A percentile compares a stretch with the other conserved stretches of the same genome.
Evolutionary conservation across 2,113 vertebrate species (phyloP).

Genomic region (Cebidichthys violaceus): DNA sequence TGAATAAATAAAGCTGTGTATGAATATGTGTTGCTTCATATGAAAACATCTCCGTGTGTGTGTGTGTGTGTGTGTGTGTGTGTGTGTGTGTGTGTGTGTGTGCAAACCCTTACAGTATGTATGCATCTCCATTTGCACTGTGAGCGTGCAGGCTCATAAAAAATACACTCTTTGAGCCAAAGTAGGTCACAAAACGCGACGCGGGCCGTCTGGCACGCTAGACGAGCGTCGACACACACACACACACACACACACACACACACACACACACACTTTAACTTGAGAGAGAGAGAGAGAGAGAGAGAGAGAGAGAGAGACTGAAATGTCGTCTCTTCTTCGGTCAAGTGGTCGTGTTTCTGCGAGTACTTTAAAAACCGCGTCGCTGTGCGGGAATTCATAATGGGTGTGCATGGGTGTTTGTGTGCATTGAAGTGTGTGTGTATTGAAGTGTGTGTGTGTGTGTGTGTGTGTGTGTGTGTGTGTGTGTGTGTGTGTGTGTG

Average conservation of each 20-base stretch:
- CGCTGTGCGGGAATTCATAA: not conserved
- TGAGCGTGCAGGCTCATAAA: slow-evolving; percentile 52
- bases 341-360: not conserved
- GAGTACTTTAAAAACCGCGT: not conserved
- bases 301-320: not conserved
- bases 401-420: not conserved
- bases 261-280: slow-evolving; percentile 2
- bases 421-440: not conserved
- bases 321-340: not conserved
- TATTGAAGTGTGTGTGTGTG: not conserved
- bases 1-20: slow-evolving; percentile 21
- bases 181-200: slow-evolving; percentile 68
- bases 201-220: slow-evolving; percentile 52
- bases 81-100: not conserved
- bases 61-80: not conserved
- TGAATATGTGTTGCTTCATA: not conserved
- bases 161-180: slow-evolving; percentile 63
- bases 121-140: slow-evolving; percentile 11
- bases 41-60: not conserved
- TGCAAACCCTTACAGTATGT: not conserved
- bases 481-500: not conserved
- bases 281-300: not conserved
- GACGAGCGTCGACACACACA: not conserved
- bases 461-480: not conserved
- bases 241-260: not conserved